Percentiles rank a stretch among this genome's conserved stretches.
Evolutionary conservation across 2,888 invertebrate species (phyloP).

Genomic region (Chloromyia formosa): DNA sequence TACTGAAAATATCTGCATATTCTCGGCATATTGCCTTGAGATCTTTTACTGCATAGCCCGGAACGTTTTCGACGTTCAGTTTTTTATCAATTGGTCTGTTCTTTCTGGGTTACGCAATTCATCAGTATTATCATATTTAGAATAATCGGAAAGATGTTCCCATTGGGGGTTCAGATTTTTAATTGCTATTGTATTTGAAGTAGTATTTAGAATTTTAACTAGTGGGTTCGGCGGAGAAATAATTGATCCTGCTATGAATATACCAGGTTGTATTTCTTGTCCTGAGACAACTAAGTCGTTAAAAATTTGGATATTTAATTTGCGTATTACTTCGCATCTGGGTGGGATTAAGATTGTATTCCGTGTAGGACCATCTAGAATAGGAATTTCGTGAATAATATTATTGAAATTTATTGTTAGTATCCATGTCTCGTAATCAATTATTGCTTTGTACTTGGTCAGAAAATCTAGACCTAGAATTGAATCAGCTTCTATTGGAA

Average conservation of each 20-base stretch:
- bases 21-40: conserved; percentile 6
- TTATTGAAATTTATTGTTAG: not conserved
- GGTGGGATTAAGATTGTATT: conserved; percentile 11
- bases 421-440: not conserved
- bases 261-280: conserved; percentile 4
- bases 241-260: not conserved
- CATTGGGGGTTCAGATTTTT: conserved; percentile 8
- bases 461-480: conserved; percentile 1
- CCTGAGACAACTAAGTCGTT: not conserved
- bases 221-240: not conserved
- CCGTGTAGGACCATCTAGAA: not conserved
- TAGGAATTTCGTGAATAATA: not conserved
- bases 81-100: conserved; percentile 15
- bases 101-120: not conserved
- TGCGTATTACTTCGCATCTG: conserved; percentile 25
- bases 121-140: not conserved
- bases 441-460: conserved; percentile 6
- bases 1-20: conserved; percentile 18
- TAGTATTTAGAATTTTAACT: conserved; percentile 28
- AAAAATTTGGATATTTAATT: not conserved
- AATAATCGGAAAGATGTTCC: conserved; percentile 1
- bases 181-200: conserved; percentile 3
- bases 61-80: not conserved
- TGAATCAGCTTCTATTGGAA: not conserved
- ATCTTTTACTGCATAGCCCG: conserved; percentile 14